Conservation (phyloP, 2,797 vertebrate genomes). For the Heliangelus exortis region DNA sequence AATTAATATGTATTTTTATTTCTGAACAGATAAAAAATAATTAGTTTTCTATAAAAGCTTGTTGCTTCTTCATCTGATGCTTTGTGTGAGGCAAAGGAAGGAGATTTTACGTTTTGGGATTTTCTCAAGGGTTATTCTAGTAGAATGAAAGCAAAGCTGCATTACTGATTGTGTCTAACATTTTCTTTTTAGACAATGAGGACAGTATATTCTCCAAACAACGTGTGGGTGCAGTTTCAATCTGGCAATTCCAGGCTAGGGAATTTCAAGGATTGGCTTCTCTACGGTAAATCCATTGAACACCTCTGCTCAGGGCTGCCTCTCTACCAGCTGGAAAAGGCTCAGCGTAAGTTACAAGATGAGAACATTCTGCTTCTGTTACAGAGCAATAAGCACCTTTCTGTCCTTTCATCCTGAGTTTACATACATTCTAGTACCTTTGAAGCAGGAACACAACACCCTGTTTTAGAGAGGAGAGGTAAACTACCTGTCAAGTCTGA, state of each 20-base stretch:
- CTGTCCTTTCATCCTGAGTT: not conserved
- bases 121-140: not conserved
- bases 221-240: slow-evolving; percentile 69
- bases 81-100: not conserved
- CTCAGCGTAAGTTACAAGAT: slow-evolving; percentile 58
- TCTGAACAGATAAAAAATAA: not conserved
- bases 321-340: slow-evolving; percentile 58
- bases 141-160: not conserved
- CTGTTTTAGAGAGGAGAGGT: not conserved
- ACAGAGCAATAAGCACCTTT: not conserved
- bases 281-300: slow-evolving; percentile 67
- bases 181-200: slow-evolving; percentile 58
- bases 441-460: not conserved
- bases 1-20: not conserved
- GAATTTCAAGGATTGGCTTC: slow-evolving; percentile 27
- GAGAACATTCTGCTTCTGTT: not conserved
- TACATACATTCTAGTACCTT: fast-evolving
- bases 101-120: not conserved
- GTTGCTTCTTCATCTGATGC: not conserved
- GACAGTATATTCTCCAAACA: slow-evolving; percentile 32
- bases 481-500: not conserved
- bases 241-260: slow-evolving; percentile 36
- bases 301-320: slow-evolving; percentile 70
- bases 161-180: not conserved
- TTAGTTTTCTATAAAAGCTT: not conserved